Evolutionary conservation across 2,888 invertebrate genomes (phyloP).

Genomic region (Plusia festucae): DNA sequence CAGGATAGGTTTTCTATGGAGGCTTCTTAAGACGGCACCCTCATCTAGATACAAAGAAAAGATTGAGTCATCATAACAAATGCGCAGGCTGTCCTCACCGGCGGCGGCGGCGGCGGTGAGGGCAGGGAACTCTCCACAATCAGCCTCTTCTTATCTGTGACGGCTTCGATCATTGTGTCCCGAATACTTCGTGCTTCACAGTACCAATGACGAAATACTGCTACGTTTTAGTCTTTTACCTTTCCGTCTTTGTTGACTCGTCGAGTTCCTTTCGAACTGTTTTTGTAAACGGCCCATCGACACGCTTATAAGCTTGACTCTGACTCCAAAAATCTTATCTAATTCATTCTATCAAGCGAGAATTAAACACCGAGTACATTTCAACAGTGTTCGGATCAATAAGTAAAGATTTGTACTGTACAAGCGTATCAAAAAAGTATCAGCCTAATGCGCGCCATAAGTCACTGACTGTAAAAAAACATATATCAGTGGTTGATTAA

Average conservation of each 20-base stretch:
- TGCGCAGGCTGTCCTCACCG: slow-evolving; percentile 77
- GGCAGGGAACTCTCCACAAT: slow-evolving; percentile 83
- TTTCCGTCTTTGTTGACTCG: slow-evolving; percentile 84
- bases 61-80: slow-evolving; percentile 89
- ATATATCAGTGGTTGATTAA: slow-evolving; percentile 59
- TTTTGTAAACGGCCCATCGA: slow-evolving; percentile 81
- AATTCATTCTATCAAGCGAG: slow-evolving; percentile 76
- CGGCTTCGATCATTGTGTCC: slow-evolving; percentile 84
- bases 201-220: slow-evolving; percentile 82
- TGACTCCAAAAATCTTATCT: slow-evolving; percentile 85
- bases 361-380: slow-evolving; percentile 67
- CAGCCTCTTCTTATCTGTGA: slow-evolving; percentile 85
- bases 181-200: slow-evolving; percentile 81
- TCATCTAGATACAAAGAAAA: slow-evolving; percentile 81
- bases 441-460: slow-evolving; percentile 54
- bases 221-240: slow-evolving; percentile 83
- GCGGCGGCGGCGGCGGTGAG: slow-evolving; percentile 54
- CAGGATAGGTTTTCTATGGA: slow-evolving; percentile 67
- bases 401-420: slow-evolving; percentile 66
- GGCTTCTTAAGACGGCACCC: slow-evolving; percentile 71
- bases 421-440: slow-evolving; percentile 58
- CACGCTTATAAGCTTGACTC: slow-evolving; percentile 80
- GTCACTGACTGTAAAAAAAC: slow-evolving; percentile 40
- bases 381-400: slow-evolving; percentile 64
- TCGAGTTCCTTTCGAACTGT: slow-evolving; percentile 80